Conservation (phyloP, 2,888 invertebrate genomes). For the Nycteola revayana region DNA sequence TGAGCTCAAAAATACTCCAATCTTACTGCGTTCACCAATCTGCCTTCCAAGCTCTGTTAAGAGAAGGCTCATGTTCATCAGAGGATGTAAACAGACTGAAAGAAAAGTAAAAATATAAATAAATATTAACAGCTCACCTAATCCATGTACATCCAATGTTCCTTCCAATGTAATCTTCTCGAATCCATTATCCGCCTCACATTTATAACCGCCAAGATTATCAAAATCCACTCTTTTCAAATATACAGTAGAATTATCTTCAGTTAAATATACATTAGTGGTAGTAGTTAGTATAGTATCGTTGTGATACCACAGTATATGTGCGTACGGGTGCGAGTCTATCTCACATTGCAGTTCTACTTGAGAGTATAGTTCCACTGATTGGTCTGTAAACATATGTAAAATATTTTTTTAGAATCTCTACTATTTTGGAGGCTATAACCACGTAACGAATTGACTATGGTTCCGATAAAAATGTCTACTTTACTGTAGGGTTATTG, state of each 20-base stretch:
- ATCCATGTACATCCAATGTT: constrained; percentile 47
- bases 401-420: neutral
- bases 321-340: constrained; percentile 45
- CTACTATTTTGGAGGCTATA: too few species aligned
- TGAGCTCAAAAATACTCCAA: too few species aligned
- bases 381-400: constrained; percentile 44
- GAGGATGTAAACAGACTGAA: too few species aligned
- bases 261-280: constrained; percentile 36
- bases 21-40: too few species aligned
- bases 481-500: too few species aligned
- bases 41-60: too few species aligned
- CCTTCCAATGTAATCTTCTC: constrained; percentile 50
- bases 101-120: too few species aligned
- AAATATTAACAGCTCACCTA: constrained; percentile 62
- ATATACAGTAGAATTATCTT: constrained; percentile 41
- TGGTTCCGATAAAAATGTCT: too few species aligned
- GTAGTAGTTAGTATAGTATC: constrained; percentile 37
- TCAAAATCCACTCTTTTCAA: constrained; percentile 51
- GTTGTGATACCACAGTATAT: constrained; percentile 58
- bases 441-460: too few species aligned
- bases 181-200: constrained; percentile 75
- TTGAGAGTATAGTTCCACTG: constrained; percentile 52
- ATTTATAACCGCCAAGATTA: constrained; percentile 73
- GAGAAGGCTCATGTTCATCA: too few species aligned
- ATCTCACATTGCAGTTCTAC: constrained; percentile 47